Base-by-base conservation (phyloP, 2,113 vertebrate species). In the Natator depressus region DNA sequence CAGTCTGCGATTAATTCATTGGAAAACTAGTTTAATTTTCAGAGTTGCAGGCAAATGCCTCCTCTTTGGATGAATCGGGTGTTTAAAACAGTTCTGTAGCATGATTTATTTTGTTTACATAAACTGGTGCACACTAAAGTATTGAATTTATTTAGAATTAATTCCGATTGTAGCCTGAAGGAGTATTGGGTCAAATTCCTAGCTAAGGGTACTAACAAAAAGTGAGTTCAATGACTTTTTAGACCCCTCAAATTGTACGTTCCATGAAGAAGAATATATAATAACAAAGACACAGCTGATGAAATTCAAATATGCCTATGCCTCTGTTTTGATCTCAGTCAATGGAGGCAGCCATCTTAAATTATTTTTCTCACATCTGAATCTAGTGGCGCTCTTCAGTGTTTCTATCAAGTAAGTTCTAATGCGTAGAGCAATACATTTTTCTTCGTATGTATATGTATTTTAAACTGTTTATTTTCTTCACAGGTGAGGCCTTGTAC, bases 21-120 rank as follows among this genome's bases (percentile, higher is more conserved):
- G 17, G 27, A 80, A 84, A 53, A 11, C 17, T 54, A 19, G 4
- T 62, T 29, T 91, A 5, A 0, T 25, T 84, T 86, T 10, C 59
- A 9, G 72, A 84, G 72, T 3, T 57, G 38, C 55, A 59, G 49
- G 1, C 10, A 84, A 80, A 50, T 22, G n/a, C 4, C 0, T 87
- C 54, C 1, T 47, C 17, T 72, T 72, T 38, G 72, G 46, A 49
- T 69, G 65, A 24, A n/a, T 13, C 1, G 25, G 75, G 35, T 55
- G 3, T n/a, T 25, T 83, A 38, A 3, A 0, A 0, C n/a, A 27
- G 75, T 38, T 47, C 6, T 47, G 22, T 47, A 1, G 11, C 55
- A 20, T 1, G 16, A 31, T 59, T 53, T n/a, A 3, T n/a, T 35
- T 27, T 46, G n/a, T 24, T 0, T 2, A 0, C 82, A 20, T 86